These are phyloP conservation scores for Subacronicta megacephala DNA, from an alignment of 2,888 invertebrate species.

Conservation along the genomic window DNA sequence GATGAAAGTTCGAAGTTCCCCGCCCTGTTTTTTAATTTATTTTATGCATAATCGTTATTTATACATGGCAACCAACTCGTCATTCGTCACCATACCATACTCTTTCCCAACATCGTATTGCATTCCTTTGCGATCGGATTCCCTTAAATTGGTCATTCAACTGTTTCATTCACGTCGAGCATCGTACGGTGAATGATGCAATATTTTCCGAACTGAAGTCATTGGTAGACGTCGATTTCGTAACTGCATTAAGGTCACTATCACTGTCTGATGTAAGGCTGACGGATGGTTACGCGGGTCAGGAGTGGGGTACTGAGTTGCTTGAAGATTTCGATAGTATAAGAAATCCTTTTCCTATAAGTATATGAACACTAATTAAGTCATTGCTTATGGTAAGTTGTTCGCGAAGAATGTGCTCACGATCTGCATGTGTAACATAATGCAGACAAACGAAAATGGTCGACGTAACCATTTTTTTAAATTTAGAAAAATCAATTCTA, in stretches of 20 bases:
- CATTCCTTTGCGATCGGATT: neutral
- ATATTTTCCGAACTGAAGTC: slow-evolving; percentile 30
- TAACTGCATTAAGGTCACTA: slow-evolving; percentile 47
- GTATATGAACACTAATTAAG: too few relatives aligned
- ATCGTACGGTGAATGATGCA: slow-evolving; percentile 42
- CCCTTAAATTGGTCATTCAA: slow-evolving; percentile 39
- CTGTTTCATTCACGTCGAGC: slow-evolving; percentile 20
- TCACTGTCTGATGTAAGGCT: slow-evolving; percentile 42
- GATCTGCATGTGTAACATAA: too few relatives aligned
- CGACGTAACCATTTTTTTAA: too few relatives aligned
- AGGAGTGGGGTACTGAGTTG: neutral
- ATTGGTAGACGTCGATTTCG: slow-evolving; percentile 33
- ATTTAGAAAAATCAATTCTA: too few relatives aligned
- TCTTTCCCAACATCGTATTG: slow-evolving; percentile 2
- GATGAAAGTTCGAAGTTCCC: too few relatives aligned
- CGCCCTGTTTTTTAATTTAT: too few relatives aligned
- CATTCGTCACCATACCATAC: neutral
- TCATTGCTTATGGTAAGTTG: neutral
- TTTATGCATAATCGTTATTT: too few relatives aligned
- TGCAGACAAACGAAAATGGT: too few relatives aligned
- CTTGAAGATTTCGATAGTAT: too few relatives aligned
- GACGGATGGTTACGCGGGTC: slow-evolving; percentile 14
- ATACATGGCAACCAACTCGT: neutral
- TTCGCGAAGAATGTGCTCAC: too few relatives aligned
- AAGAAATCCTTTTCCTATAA: neutral